A percentile compares a stretch with the other conserved stretches of the same genome.
phyloP scores from a whole-genome alignment of 2,888 invertebrate genomes.

The Drosophila kambysellisi region DNA sequence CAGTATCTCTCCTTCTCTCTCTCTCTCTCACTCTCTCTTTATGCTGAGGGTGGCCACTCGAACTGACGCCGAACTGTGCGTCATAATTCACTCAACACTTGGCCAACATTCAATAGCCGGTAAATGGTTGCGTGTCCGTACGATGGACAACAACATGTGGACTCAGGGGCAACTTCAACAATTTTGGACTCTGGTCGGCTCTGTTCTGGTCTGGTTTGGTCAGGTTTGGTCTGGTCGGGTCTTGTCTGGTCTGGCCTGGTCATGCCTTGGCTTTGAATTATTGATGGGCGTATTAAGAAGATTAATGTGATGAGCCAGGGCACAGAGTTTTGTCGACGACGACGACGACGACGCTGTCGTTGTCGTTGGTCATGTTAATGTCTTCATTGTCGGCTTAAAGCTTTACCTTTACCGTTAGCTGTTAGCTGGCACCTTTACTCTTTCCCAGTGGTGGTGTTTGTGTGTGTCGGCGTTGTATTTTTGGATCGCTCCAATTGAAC shows the following conservation, averaged over 20 bases:
- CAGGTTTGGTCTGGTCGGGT: conserved; percentile 33
- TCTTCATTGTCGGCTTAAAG: conserved; percentile 79
- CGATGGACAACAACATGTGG: conserved; percentile 35
- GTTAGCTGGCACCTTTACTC: conserved; percentile 24
- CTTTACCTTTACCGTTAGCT: conserved; percentile 69
- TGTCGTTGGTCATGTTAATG: conserved; percentile 78
- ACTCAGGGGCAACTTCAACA: conserved; percentile 29
- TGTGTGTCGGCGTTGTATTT: conserved; percentile 17
- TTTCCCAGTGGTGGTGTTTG: conserved; percentile 2
- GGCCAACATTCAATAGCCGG: conserved; percentile 42
- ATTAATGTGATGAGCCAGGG: conserved; percentile 77
- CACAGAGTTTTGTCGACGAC: conserved; percentile 71
- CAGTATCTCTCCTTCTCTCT: not conserved
- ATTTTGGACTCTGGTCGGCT: conserved; percentile 33
- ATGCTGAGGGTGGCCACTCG: conserved; percentile 64
- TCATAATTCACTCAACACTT: conserved; percentile 79
- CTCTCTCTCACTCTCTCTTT: not conserved
- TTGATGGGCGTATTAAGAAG: conserved; percentile 80
- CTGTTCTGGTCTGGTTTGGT: conserved; percentile 27
- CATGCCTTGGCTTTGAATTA: conserved; percentile 80
- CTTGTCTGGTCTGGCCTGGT: conserved; percentile 52
- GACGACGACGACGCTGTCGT: conserved; percentile 28
- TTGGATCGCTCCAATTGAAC: conserved; percentile 63
- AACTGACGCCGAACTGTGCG: conserved; percentile 57
- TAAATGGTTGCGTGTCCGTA: conserved; percentile 63